Evolutionary conservation across 1,140 invertebrate genomes (phyloP).

Genomic region (Drosophila sp.): DNA sequence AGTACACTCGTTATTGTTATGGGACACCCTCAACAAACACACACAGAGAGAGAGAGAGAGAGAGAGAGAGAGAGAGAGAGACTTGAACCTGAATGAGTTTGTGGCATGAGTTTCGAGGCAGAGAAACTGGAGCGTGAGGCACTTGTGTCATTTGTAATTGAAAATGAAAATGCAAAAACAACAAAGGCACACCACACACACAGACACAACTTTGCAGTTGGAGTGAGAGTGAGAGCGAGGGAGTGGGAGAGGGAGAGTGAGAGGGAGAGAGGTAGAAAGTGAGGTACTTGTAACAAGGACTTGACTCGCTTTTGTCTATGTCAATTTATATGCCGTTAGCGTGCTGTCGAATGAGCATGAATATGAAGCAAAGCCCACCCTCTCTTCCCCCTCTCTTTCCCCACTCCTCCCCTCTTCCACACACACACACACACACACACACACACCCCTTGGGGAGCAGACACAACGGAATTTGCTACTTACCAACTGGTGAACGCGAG

Average conservation of each 20-base stretch:
- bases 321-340: constrained; percentile 83
- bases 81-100: constrained; percentile 12
- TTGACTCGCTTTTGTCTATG: constrained; percentile 46
- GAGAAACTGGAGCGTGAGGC: constrained; percentile 75
- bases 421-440: neutral
- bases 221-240: constrained; percentile 4
- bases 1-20: constrained; percentile 71
- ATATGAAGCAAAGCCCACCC: constrained; percentile 57
- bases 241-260: constrained; percentile 9
- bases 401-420: neutral
- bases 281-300: constrained; percentile 2
- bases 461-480: constrained; percentile 12
- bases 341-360: constrained; percentile 81
- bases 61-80: constrained; percentile 13
- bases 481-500: constrained; percentile 53
- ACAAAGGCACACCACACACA: constrained; percentile 39
- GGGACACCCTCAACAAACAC: constrained; percentile 36
- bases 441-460: neutral
- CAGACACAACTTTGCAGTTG: constrained; percentile 14
- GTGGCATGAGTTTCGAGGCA: constrained; percentile 3
- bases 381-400: neutral
- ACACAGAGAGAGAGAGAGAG: constrained; percentile 17
- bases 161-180: constrained; percentile 77
- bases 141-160: constrained; percentile 84
- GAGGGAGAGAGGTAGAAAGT: constrained; percentile 17